phyloP scores from a whole-genome alignment of 2,797 vertebrate species.

The Siniperca scherzeri region DNA sequence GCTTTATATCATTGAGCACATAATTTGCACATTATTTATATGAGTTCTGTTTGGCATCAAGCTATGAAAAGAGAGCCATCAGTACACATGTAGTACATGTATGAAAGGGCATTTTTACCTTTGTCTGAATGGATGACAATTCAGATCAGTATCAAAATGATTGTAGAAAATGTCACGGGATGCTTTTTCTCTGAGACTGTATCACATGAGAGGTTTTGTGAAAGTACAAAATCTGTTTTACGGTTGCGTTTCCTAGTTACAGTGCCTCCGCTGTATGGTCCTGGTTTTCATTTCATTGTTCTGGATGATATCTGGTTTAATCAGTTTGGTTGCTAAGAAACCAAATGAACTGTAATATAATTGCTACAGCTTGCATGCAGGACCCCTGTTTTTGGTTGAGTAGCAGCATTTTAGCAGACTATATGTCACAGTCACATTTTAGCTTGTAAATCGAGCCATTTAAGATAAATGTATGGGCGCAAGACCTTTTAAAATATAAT shows the following conservation, averaged over 20 bases:
- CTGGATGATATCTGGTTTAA: constrained; percentile 79
- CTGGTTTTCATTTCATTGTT: constrained; percentile 80
- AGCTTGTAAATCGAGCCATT: constrained; percentile 77
- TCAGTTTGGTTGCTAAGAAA: constrained; percentile 83
- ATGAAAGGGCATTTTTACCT: constrained; percentile 65
- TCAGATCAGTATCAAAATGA: constrained; percentile 60
- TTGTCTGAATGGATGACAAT: constrained; percentile 56
- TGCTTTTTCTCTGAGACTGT: constrained; percentile 44
- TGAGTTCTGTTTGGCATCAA: constrained; percentile 61
- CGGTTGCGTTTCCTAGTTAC: constrained; percentile 69
- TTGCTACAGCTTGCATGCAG: constrained; percentile 80
- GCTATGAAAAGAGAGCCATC: constrained; percentile 65
- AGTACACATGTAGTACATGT: constrained; percentile 59
- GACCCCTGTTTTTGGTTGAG: constrained; percentile 71
- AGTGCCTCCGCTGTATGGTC: constrained; percentile 80
- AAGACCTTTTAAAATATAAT: constrained; percentile 72
- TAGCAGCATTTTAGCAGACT: constrained; percentile 69
- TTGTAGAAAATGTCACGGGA: constrained; percentile 59
- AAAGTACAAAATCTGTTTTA: constrained; percentile 63
- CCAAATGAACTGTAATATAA: constrained; percentile 80
- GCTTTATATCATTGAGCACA: constrained; percentile 75
- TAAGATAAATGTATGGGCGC: constrained; percentile 55
- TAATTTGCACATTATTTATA: constrained; percentile 76
- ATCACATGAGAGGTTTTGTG: constrained; percentile 54
- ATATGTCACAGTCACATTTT: constrained; percentile 61